A percentile compares a stretch with the other conserved stretches of the same genome.
These are phyloP conservation scores for Cyrtodaria siliqua DNA, from an alignment of 2,888 invertebrate species.

Conservation along the genomic window DNA sequence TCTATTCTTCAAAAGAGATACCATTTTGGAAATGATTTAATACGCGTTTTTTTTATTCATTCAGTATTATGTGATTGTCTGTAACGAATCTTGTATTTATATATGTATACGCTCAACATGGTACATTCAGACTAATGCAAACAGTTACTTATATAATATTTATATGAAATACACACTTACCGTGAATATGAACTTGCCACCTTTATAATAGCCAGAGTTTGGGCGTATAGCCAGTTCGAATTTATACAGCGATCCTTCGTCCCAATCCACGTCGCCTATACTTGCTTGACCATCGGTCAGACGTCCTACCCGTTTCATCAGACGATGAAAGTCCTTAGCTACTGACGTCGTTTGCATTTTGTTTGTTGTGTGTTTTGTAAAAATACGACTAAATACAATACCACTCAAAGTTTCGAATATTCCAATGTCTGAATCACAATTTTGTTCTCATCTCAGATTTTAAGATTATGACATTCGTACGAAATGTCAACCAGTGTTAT, in stretches of 20 bases:
- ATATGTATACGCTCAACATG: too few relatives aligned
- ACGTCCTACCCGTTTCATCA: conserved; percentile 34
- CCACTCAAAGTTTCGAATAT: too few relatives aligned
- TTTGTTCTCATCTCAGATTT: too few relatives aligned
- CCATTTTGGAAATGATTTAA: too few relatives aligned
- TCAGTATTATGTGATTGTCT: too few relatives aligned
- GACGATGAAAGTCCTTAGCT: conserved; percentile 37
- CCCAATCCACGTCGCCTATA: conserved; percentile 41
- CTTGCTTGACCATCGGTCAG: conserved; percentile 41
- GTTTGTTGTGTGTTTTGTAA: not conserved
- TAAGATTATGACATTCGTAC: too few relatives aligned
- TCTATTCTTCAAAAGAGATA: too few relatives aligned
- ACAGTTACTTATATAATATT: not conserved
- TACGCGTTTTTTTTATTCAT: too few relatives aligned
- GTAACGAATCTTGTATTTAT: too few relatives aligned
- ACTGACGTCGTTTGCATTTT: not conserved
- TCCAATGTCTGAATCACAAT: too few relatives aligned
- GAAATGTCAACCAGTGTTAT: too few relatives aligned
- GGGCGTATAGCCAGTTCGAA: conserved; percentile 32
- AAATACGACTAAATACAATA: not conserved
- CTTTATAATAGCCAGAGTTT: conserved; percentile 37
- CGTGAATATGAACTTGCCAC: conserved; percentile 35
- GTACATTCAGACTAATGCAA: too few relatives aligned
- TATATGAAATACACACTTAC: conserved; percentile 20
- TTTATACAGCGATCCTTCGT: conserved; percentile 4